Base-by-base conservation (phyloP, 2,797 vertebrate species). In the Otus scops region DNA sequence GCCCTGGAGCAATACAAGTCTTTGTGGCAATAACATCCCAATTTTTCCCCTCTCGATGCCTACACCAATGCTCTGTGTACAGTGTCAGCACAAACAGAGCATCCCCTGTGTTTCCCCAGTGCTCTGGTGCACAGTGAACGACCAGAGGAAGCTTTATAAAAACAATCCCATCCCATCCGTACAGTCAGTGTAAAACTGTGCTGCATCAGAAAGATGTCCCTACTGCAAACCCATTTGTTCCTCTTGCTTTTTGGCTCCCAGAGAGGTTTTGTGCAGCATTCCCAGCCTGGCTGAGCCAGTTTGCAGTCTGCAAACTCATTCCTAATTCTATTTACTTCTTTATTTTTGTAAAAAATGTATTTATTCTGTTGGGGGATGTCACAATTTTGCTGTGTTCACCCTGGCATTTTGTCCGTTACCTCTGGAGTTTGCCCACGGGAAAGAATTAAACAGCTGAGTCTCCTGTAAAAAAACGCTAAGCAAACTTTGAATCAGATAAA, bases 351-450 rank as follows among this genome's bases (percentile, higher is more conserved):
- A 94, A 91, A 83, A 83, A 68, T 59, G 28, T 93, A 82, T 96
- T 91, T 95, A 85, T 97, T 92, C 92, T 95, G 22, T 48, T 91
- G 86, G 67, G 61, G 32, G 54, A 84, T 91, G 87, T 89, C 82
- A 88, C 89, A 50, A 85, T 96, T 95, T 96, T 85, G 96, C 94
- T 93, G 85, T 64, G 94, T 86, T 97, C 60, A 67, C n/a, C 27
- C 75, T 96, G 97, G 95, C 75, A 91, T 91, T 96, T 92, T 89
- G 73, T 93, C 94, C 84, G 70, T 97, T 97, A 95, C 89, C 70
- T 89, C 89, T 71, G 28, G 91, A 94, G 47, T 96, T 94, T 97
- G 89, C 94, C 95, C 80, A 87, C 0, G 47, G 92, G 96, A 96
- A 77, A 88, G 77, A 96, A 97, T 91, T 73, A 96, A 97, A 96